phyloP scores from a whole-genome alignment of 2,888 invertebrate species.

The Caenorhabditis angaria region DNA sequence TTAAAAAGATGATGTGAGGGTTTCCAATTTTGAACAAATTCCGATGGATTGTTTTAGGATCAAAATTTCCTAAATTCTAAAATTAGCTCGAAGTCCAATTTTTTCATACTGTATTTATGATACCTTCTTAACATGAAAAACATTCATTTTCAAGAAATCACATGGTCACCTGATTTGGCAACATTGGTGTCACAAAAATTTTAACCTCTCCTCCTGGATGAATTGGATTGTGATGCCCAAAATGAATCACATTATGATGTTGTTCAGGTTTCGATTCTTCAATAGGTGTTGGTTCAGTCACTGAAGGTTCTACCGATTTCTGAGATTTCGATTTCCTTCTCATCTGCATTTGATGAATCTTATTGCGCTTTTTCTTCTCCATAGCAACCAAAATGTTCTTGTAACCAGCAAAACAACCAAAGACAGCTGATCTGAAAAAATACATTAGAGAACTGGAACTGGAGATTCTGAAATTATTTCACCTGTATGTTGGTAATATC shows the following conservation, averaged over 20 bases:
- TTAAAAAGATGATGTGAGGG: no score
- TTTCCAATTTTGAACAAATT: no score
- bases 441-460: background rate
- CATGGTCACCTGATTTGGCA: background rate
- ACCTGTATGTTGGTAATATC: slow-evolving; percentile 38
- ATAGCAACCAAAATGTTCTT: background rate
- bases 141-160: background rate
- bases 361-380: background rate
- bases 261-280: background rate
- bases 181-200: slow-evolving; percentile 1
- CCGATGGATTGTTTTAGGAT: no score
- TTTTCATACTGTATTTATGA: no score
- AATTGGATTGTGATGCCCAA: background rate
- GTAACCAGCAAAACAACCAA: background rate
- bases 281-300: background rate
- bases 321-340: background rate
- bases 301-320: background rate
- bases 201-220: background rate
- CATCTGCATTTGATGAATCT: background rate
- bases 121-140: background rate
- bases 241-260: background rate
- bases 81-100: no score
- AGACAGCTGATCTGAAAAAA: slow-evolving; percentile 1
- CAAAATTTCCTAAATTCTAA: no score
- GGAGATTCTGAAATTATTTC: background rate